Evolutionary conservation across 2,888 invertebrate species (phyloP), one percentile per base, ranked within the genome.

Genomic region (Cacoxenus indagator): DNA sequence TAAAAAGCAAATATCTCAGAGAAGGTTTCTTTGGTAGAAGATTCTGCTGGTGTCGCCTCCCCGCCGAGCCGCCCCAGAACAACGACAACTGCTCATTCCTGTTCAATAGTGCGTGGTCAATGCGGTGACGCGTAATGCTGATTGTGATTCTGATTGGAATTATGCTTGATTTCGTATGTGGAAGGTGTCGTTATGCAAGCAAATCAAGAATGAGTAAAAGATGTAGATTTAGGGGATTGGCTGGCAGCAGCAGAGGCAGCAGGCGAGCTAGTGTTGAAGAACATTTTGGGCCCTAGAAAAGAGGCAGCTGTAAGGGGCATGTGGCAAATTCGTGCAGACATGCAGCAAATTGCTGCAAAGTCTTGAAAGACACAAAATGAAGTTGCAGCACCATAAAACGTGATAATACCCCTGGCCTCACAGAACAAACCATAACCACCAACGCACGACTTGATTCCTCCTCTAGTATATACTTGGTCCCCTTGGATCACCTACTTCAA

Each of bases 251-350:
- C n/a, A n/a, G n/a, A n/a, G n/a, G n/a, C n/a, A n/a, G n/a, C n/a
- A n/a, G n/a, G n/a, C n/a, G n/a, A n/a, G n/a, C n/a, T n/a, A n/a
- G n/a, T n/a, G 11, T 48, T 48, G 8, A 17, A 1, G 5, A 4
- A 6, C n/a, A n/a, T n/a, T n/a, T n/a, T n/a, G 3, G 48, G n/a
- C n/a, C 1, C 9, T 37, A 14, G n/a, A 6, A 48, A 48, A 14
- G 48, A 6, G 48, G n/a, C n/a, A 6, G 48, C n/a, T 48, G n/a
- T 48, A 19, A 48, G 48, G 14, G 48, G 48, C 76, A 76, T 76
- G 78, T 70, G 75, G 78, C 77, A 75, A 57, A 26, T 57, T 57
- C 77, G 78, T 79, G 78, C 78, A 79, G 78, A 77, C 80, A 78
- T 79, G 78, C 80, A 76, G 75, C 73, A 77, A 70, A 75, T 5